Evolutionary conservation across 2,888 invertebrate species (phyloP).

Genomic region (Cryptosula pallasiana): DNA sequence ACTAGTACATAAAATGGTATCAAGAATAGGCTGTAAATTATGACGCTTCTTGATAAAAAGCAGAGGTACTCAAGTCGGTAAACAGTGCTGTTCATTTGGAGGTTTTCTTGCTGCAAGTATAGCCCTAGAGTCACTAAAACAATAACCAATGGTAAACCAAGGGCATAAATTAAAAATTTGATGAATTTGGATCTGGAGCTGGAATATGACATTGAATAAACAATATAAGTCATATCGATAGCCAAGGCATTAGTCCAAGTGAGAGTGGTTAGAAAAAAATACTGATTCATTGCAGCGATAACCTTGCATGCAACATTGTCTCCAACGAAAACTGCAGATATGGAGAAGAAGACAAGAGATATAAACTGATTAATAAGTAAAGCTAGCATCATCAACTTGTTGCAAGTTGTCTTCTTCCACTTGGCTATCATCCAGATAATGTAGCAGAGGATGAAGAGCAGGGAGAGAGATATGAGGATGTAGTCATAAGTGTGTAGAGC

Average conservation of each 20-base stretch:
- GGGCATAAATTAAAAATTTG: background rate
- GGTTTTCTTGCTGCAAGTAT: background rate
- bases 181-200: background rate
- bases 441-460: background rate
- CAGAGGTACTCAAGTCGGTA: background rate
- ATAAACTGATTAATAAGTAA: background rate
- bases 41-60: background rate
- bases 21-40: background rate
- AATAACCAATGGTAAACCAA: slow-evolving; percentile 3
- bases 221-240: background rate
- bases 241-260: slow-evolving; percentile 7
- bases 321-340: background rate
- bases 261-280: background rate
- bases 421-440: background rate
- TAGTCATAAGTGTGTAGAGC: background rate
- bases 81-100: background rate
- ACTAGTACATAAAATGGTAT: background rate
- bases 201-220: background rate
- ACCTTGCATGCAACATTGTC: background rate
- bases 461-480: background rate
- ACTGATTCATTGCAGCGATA: background rate
- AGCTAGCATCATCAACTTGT: background rate
- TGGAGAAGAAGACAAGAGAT: background rate
- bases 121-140: background rate
- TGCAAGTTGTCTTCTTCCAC: background rate